Conservation (phyloP, 2,797 vertebrate species). For the Microtus agrestis region DNA sequence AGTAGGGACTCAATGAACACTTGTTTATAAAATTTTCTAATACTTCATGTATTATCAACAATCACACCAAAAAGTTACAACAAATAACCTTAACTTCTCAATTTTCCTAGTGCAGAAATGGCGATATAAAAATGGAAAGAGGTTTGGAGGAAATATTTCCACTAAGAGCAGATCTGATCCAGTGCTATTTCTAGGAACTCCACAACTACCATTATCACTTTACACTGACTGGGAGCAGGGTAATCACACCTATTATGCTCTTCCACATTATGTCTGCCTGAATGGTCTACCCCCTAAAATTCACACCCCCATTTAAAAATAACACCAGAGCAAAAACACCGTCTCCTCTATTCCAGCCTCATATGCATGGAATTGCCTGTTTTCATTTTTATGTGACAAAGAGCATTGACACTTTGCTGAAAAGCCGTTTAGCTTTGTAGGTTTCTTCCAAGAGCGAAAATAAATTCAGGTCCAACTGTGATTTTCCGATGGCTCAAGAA, state of each 20-base stretch:
- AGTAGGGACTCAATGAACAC: neutral
- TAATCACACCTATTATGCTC: constrained; percentile 64
- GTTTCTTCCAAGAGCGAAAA: constrained; percentile 67
- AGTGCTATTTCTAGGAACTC: constrained; percentile 60
- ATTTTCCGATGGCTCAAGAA: constrained; percentile 42
- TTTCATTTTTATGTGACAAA: constrained; percentile 73
- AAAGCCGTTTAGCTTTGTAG: constrained; percentile 57
- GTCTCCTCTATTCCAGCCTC: constrained; percentile 62
- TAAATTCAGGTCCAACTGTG: constrained; percentile 32
- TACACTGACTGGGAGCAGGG: constrained; percentile 46
- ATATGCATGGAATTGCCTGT: constrained; percentile 59
- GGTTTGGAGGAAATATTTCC: neutral
- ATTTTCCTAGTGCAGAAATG: constrained; percentile 44
- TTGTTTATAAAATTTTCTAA: constrained; percentile 22
- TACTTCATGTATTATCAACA: constrained; percentile 37
- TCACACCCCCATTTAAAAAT: constrained; percentile 73
- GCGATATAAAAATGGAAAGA: constrained; percentile 4
- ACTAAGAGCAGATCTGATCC: constrained; percentile 17
- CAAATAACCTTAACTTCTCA: constrained; percentile 23
- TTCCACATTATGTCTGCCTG: constrained; percentile 41
- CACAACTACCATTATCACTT: neutral
- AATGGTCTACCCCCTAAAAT: constrained; percentile 66
- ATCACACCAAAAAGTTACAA: constrained; percentile 36
- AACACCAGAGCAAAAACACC: constrained; percentile 63
- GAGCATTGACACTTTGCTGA: constrained; percentile 23